Evolutionary conservation across 2,888 invertebrate species (phyloP), one percentile per base, ranked within the genome.

Genomic region (Erebia aethiops): DNA sequence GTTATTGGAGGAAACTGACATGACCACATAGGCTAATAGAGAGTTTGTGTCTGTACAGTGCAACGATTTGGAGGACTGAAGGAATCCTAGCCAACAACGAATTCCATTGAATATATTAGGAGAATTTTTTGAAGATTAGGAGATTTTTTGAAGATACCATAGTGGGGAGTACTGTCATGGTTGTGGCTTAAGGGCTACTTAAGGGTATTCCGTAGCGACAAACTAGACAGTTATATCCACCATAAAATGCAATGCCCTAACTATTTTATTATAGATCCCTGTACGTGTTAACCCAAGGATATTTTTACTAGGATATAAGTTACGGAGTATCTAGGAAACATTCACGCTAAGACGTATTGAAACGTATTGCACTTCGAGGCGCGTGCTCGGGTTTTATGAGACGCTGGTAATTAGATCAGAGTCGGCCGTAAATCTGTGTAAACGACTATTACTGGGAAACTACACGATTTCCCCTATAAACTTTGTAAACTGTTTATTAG

Each of bases 361-460:
- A 71, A 41, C 49, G 58, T 67, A 58, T 67, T 58, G 58, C 56
- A 52, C 67, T 60, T 67, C 60, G 43, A 60, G 35, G 35, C 67
- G 67, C 67, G 85, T 86, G 85, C 83, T 79, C 76, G 77, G 74
- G 77, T 79, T 84, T 86, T 82, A 85, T 80, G 81, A 83, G 80
- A 80, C 78, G 79, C 78, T 74, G 74, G 78, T 86, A 86, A 86
- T 87, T 86, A 84, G 80, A 80, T 75, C 79, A 65, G 71, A 74
- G 72, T 71, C 71, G 75, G 75, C 77, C 73, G 77, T 78, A 79
- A 79, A 76, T 80, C 76, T 75, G 74, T 77, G 78, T 79, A 78
- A 76, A 78, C 77, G 77, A 74, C 76, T 77, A 79, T 81, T 79
- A 81, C 77, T 75, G 70, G 72, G 72, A 76, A 76, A 78, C 74